Evolutionary conservation across 2,113 vertebrate species (phyloP).

Genomic region (Semnornis frantzii): DNA sequence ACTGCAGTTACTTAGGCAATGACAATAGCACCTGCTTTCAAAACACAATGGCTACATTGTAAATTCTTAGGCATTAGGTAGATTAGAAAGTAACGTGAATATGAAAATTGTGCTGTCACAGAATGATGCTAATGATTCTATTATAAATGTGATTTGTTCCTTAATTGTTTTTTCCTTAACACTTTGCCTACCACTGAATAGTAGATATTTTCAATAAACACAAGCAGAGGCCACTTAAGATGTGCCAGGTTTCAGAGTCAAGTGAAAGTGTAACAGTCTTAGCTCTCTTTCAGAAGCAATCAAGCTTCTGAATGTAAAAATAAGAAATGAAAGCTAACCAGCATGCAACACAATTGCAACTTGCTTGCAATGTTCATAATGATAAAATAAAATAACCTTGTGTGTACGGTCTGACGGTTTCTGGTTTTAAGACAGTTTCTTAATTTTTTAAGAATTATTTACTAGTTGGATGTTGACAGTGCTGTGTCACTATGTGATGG

Average conservation of each 20-base stretch:
- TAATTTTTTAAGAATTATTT: not conserved
- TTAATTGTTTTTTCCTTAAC: not conserved
- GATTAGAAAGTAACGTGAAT: not conserved
- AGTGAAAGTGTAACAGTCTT: not conserved
- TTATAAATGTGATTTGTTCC: not conserved
- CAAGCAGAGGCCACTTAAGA: not conserved
- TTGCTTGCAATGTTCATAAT: not conserved
- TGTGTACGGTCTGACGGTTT: not conserved
- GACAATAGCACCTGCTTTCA: constrained; percentile 5
- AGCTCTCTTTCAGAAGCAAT: not conserved
- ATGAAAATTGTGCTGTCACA: not conserved
- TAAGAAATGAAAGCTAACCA: not conserved
- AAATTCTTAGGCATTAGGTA: not conserved
- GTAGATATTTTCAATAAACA: not conserved
- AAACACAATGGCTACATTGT: not conserved
- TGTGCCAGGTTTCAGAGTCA: not conserved
- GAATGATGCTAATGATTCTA: not conserved
- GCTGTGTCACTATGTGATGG: not conserved
- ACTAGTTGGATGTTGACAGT: not conserved
- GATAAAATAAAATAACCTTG: not conserved
- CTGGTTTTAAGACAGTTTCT: not conserved
- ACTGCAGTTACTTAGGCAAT: not conserved
- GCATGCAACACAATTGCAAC: not conserved
- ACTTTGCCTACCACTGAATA: not conserved
- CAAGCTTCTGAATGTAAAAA: not conserved